phyloP scores from a whole-genome alignment of 2,888 invertebrate genomes.

The Geotrupes spiniger region DNA sequence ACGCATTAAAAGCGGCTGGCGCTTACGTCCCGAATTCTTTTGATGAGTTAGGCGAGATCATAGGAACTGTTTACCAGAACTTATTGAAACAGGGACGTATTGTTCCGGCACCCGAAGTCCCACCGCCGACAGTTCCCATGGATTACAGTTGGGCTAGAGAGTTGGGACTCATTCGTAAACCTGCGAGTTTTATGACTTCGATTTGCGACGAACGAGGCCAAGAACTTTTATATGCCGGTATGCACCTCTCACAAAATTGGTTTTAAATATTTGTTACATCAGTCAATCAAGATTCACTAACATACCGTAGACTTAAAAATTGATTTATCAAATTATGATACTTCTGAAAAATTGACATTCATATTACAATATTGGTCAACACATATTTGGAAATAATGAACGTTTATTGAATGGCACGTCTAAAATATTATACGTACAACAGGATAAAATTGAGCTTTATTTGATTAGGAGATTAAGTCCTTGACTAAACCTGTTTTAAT shows the following conservation, averaged over 20 bases:
- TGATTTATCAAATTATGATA: too few species aligned
- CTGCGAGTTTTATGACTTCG: constrained; percentile 98
- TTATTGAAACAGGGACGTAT: constrained; percentile 82
- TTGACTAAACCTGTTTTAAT: too few species aligned
- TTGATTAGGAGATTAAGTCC: too few species aligned
- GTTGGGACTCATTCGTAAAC: constrained; percentile 95
- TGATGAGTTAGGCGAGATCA: constrained; percentile 75
- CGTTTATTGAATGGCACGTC: too few species aligned
- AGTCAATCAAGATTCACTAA: too few species aligned
- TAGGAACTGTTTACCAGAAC: constrained; percentile 69
- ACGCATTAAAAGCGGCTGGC: constrained; percentile 75
- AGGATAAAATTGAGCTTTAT: too few species aligned
- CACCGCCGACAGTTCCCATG: constrained; percentile 99
- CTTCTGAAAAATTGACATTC: too few species aligned
- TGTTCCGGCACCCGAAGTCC: constrained; percentile 84
- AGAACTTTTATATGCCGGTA: constrained; percentile 94
- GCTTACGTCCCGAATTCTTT: constrained; percentile 91
- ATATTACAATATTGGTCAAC: too few species aligned
- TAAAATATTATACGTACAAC: too few species aligned
- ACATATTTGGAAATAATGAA: too few species aligned
- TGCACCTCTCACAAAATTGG: constrained; percentile 48
- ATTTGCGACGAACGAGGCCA: constrained; percentile 99
- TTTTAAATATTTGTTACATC: too few species aligned
- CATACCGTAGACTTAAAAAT: too few species aligned
- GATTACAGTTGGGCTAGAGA: constrained; percentile 99